These are phyloP conservation scores for Acanthopleura granulata DNA, from an alignment of 2,888 invertebrate species.

Conservation along the genomic window DNA sequence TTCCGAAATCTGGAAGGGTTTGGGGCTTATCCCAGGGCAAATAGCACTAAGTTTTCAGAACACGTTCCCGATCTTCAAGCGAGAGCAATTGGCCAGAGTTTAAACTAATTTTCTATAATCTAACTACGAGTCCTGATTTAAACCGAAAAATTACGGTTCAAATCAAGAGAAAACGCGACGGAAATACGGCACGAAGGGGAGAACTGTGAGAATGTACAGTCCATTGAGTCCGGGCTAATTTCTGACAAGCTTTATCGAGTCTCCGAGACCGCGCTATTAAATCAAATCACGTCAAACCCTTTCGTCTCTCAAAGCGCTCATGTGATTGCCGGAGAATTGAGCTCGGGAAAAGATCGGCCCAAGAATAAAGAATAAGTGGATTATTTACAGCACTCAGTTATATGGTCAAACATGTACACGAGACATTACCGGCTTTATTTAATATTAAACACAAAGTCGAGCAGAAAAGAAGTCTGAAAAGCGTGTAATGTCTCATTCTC, in stretches of 20 bases:
- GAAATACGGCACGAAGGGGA: not conserved
- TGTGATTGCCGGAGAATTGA: not conserved
- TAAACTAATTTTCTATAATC: conserved; percentile 8
- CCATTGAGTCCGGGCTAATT: not conserved
- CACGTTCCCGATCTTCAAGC: conserved; percentile 3
- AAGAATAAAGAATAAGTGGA: not conserved
- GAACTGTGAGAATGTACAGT: not conserved
- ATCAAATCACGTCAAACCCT: not conserved
- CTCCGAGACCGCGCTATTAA: not conserved
- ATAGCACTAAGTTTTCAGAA: conserved; percentile 2
- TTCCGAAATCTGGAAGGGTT: not conserved
- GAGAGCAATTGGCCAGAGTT: conserved; percentile 10
- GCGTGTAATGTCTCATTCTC: no score
- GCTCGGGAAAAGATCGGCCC: not conserved
- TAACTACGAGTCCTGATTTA: conserved; percentile 5
- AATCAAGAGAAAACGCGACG: conserved; percentile 8
- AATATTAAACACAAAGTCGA: no score
- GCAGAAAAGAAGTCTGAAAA: no score
- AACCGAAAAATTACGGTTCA: conserved; percentile 2
- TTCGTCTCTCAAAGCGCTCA: not conserved
- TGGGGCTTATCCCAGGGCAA: not conserved
- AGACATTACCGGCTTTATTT: no score
- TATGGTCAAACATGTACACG: not conserved
- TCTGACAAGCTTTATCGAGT: not conserved
- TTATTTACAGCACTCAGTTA: conserved; percentile 1